These are phyloP conservation scores for Drosophila recens DNA, from an alignment of 2,888 invertebrate genomes.

Conservation along the genomic window DNA sequence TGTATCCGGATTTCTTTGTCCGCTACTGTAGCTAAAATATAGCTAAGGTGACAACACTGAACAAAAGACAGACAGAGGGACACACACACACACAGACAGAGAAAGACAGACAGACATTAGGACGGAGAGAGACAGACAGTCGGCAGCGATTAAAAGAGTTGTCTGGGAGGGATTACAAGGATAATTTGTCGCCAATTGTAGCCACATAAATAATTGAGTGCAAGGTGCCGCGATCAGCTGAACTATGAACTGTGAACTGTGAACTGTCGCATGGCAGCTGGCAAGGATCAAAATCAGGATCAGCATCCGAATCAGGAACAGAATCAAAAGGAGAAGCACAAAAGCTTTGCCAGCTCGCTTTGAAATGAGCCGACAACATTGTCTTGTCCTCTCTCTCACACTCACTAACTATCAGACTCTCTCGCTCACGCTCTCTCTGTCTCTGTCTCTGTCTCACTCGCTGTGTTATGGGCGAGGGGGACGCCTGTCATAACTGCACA, in stretches of 20 bases:
- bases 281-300: conserved; percentile 18
- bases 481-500: conserved; percentile 83
- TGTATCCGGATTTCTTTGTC: no score
- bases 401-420: neutral
- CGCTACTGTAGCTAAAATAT: neutral
- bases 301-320: neutral
- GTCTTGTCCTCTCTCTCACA: neutral
- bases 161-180: conserved; percentile 57
- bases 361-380: conserved; percentile 42
- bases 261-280: conserved; percentile 25
- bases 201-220: conserved; percentile 33
- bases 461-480: conserved; percentile 61
- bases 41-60: no score
- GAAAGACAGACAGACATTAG: neutral
- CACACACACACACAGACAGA: no score
- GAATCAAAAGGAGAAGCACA: conserved; percentile 20
- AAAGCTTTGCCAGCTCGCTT: conserved; percentile 52
- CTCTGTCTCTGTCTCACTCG: neutral
- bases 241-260: conserved; percentile 4
- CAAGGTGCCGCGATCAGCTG: conserved; percentile 39
- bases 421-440: neutral
- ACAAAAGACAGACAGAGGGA: neutral
- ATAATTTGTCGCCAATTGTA: conserved; percentile 37
- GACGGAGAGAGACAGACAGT: neutral
- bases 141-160: conserved; percentile 40